Evolutionary conservation across 2,888 invertebrate species (phyloP), one percentile per base, ranked within the genome.

Genomic region (Xestia c-nigrum): DNA sequence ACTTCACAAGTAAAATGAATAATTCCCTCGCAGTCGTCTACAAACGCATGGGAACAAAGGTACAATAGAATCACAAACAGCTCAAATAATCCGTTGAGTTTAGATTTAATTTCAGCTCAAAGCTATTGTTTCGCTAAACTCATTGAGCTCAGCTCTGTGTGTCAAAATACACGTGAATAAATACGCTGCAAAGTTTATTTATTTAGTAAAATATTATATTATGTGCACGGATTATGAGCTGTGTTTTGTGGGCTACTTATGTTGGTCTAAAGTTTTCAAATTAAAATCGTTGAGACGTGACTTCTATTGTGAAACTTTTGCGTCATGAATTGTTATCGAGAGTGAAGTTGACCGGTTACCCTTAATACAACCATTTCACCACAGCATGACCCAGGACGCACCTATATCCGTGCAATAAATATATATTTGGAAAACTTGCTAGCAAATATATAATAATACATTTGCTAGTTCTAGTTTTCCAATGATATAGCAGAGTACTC

Each of bases 21-120:
- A 75, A 80, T 80, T 52, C 46, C 46, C 47, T 38, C 40, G 16
- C 55, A 61, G 61, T 16, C 70, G 46, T 40, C 67, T 72, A 52
- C 5, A 55, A 75, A 55, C 52, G 72, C 69, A 52, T 52, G 43
- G 31, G 46, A 72, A 78, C 78, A 71, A 83, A 81, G 46, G 72
- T 70, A 84, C 85, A 84, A 84, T 85, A 78, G 82, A 81, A 70
- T 74, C 63, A 72, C 70, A 67, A 85, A 43, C 70, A 73, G 71
- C 85, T 81, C 55, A 52, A 74, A 81, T 84, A 84, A 84, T 85
- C 85, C 82, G 74, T 38, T 61, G 40, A 70, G 81, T 78, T 84
- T 74, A 78, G 78, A 70, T 85, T 85, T 85, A 74, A 72, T 74
- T 81, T 68, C 43, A 81, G 72, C 70, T 76, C 65, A 78, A 80